Evolutionary conservation across 2,797 vertebrate genomes (phyloP).

Genomic region (Argya squamiceps): DNA sequence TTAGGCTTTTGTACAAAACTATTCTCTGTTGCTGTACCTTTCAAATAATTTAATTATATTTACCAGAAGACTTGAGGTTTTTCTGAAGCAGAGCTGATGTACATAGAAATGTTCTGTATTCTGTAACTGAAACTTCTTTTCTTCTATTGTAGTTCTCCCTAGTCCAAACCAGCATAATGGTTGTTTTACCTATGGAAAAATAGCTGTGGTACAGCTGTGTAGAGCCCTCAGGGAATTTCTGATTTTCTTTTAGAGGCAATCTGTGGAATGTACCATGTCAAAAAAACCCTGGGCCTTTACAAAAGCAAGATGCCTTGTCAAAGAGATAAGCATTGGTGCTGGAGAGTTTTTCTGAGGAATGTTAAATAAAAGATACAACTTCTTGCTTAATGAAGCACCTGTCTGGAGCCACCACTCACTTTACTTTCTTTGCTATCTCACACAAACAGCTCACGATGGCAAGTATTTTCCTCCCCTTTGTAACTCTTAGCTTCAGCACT

Average conservation of each 20-base stretch:
- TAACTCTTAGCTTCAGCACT: background rate
- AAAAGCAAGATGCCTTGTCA: background rate
- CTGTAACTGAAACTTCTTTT: background rate
- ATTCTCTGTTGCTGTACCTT: background rate
- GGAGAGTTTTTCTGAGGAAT: background rate
- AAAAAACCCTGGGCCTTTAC: background rate
- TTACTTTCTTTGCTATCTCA: background rate
- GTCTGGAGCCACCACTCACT: background rate
- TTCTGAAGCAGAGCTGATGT: background rate
- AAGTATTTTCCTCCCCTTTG: background rate
- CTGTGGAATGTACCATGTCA: background rate
- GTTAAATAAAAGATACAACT: background rate
- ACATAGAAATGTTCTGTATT: background rate
- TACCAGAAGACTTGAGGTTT: background rate
- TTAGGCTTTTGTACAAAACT: background rate
- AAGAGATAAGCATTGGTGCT: background rate
- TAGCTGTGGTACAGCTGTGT: background rate
- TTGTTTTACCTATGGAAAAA: background rate
- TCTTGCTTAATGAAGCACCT: background rate
- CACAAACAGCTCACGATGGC: fast-evolving
- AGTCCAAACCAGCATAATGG: background rate
- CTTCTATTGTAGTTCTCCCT: background rate
- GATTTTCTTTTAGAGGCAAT: background rate
- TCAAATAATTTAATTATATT: background rate
- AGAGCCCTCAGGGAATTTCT: background rate